Percentiles rank a stretch among this genome's conserved stretches.
Conservation (phyloP, 2,113 vertebrate species). For the Pangasianodon gigas region DNA sequence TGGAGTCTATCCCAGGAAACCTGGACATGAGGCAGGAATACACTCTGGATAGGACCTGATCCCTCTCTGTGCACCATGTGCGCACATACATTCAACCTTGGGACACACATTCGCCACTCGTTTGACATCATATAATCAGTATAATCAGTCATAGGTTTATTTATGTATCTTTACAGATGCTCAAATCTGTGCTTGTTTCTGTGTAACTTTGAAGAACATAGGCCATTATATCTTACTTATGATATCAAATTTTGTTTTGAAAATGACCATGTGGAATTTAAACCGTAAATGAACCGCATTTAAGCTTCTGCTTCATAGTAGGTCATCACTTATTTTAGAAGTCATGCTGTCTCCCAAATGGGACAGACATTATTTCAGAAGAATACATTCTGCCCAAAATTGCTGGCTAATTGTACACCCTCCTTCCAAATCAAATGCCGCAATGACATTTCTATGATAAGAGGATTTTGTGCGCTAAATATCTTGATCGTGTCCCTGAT, state of each 20-base stretch:
- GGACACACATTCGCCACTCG: no score
- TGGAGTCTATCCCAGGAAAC: not conserved
- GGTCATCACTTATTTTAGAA: not conserved
- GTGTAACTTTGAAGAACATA: not conserved
- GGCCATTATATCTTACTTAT: not conserved
- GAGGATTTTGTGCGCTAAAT: not conserved
- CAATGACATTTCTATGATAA: not conserved
- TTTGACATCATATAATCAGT: no score
- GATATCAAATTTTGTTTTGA: not conserved
- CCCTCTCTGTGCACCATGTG: not conserved
- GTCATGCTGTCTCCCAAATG: not conserved
- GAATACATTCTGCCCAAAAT: not conserved
- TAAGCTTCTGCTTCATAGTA: not conserved
- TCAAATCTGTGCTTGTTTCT: not conserved
- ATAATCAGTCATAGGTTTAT: not conserved
- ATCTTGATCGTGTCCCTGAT: not conserved
- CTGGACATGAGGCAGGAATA: not conserved
- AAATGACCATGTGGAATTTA: not conserved
- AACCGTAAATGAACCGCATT: not conserved
- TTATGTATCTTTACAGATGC: not conserved
- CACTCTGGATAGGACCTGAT: not conserved
- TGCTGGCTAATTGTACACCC: not conserved
- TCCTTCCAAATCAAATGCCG: not conserved
- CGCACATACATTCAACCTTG: not conserved
- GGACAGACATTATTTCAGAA: no score